Evolutionary conservation across 2,797 vertebrate genomes (phyloP).

Genomic region (Sebastes reedi): DNA sequence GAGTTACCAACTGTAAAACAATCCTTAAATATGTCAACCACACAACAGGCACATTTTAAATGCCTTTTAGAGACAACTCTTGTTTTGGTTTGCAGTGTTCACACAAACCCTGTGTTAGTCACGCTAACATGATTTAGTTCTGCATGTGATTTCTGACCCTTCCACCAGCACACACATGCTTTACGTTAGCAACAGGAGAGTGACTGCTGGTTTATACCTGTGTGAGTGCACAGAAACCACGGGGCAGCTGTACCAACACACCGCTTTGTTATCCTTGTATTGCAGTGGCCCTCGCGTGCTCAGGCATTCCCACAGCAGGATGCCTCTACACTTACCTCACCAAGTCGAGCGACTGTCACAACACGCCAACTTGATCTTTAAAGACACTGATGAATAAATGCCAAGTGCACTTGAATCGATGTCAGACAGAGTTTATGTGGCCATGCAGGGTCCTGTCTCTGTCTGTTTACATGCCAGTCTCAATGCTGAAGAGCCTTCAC

Average conservation of each 20-base stretch:
- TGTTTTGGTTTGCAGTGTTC: conserved; percentile 52
- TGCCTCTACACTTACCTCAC: conserved; percentile 39
- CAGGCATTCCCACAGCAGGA: conserved; percentile 24
- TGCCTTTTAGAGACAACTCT: conserved; percentile 13
- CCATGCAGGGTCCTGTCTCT: background rate
- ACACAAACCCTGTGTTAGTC: conserved; percentile 49
- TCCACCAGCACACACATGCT: conserved; percentile 59
- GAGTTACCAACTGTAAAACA: background rate
- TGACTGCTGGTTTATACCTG: conserved; percentile 64
- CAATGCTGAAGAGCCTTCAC: background rate
- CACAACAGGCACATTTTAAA: background rate
- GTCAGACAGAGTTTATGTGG: conserved; percentile 8
- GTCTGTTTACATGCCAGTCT: conserved; percentile 13
- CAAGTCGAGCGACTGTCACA: conserved; percentile 37
- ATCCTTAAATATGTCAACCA: background rate
- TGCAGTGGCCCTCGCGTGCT: conserved; percentile 9
- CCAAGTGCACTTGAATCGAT: background rate
- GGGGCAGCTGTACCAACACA: conserved; percentile 64
- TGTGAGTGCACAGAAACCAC: conserved; percentile 32
- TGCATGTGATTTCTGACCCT: conserved; percentile 51
- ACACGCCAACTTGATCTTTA: background rate
- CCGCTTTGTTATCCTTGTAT: conserved; percentile 37
- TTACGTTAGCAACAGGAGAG: conserved; percentile 63
- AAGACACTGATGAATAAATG: background rate
- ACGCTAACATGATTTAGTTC: conserved; percentile 44